A percentile compares a stretch with the other conserved stretches of the same genome.
Conservation (phyloP, 2,113 vertebrate species). For the Todiramphus saurophagus region DNA sequence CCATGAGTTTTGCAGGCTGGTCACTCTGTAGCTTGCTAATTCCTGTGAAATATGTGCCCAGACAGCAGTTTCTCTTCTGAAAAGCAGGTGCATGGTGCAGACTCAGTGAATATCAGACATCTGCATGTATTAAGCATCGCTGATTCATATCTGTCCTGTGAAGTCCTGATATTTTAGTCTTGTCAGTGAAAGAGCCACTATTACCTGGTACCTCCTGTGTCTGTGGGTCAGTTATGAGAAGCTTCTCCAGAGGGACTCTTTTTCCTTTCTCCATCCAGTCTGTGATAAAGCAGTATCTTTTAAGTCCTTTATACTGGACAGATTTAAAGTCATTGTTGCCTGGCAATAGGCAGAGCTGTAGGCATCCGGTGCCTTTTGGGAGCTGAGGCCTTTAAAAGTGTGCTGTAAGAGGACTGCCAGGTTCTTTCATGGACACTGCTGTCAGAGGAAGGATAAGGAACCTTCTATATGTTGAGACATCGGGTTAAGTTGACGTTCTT, state of each 20-base stretch:
- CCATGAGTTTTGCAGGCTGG: neutral
- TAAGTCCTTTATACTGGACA: neutral
- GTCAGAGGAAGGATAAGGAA: neutral
- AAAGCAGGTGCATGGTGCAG: neutral
- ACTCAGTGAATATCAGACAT: neutral
- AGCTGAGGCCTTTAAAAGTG: neutral
- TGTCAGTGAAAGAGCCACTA: neutral
- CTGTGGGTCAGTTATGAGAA: neutral
- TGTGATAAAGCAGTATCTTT: neutral
- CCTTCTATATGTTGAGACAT: neutral
- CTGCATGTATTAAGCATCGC: neutral
- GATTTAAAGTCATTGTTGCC: neutral
- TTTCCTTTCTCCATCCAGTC: neutral
- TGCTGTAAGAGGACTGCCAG: neutral
- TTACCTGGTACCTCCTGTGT: neutral
- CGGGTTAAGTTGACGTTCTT: neutral
- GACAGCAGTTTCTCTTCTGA: conserved; percentile 6
- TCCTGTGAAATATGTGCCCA: conserved; percentile 24
- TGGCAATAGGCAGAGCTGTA: neutral
- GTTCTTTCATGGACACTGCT: neutral
- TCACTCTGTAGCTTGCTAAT: neutral
- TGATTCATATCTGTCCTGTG: neutral
- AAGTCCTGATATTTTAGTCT: neutral
- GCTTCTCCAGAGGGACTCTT: neutral
- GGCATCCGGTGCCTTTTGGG: neutral